Conservation (phyloP, 2,888 invertebrate genomes). For the Mimachlamys varia region DNA sequence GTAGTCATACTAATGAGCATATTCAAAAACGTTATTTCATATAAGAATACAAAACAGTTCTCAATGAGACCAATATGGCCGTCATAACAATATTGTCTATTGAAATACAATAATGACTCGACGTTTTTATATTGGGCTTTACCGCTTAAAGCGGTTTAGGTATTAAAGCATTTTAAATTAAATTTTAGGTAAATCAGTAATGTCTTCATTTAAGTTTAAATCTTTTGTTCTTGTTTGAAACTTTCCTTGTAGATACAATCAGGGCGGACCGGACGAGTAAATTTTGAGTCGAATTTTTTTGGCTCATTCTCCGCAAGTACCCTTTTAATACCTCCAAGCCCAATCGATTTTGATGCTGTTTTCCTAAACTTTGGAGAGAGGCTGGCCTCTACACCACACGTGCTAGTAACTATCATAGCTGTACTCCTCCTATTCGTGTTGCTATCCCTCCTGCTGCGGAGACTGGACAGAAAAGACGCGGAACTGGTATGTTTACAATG, state of each 20-base stretch:
- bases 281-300: conserved; percentile 67
- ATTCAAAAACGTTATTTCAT: too few species aligned
- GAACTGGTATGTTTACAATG: conserved; percentile 8
- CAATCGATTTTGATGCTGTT: conserved; percentile 65
- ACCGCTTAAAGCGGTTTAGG: too few species aligned
- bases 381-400: conserved; percentile 62
- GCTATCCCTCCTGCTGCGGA: background rate
- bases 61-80: too few species aligned
- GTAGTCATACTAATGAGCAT: too few species aligned
- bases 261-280: background rate
- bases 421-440: background rate
- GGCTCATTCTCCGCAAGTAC: conserved; percentile 65
- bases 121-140: too few species aligned
- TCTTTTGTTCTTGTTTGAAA: background rate
- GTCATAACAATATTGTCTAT: too few species aligned
- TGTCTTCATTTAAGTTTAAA: background rate
- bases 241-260: background rate
- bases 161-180: too few species aligned
- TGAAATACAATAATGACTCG: too few species aligned
- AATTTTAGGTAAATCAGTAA: too few species aligned
- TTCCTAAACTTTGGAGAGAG: conserved; percentile 63
- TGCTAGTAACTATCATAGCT: conserved; percentile 49
- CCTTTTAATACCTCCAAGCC: conserved; percentile 62
- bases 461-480: conserved; percentile 36
- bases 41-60: too few species aligned